These are phyloP conservation scores for Neomonachus schauinslandi DNA, from an alignment of 2,113 vertebrate genomes.

Conservation along the genomic window DNA sequence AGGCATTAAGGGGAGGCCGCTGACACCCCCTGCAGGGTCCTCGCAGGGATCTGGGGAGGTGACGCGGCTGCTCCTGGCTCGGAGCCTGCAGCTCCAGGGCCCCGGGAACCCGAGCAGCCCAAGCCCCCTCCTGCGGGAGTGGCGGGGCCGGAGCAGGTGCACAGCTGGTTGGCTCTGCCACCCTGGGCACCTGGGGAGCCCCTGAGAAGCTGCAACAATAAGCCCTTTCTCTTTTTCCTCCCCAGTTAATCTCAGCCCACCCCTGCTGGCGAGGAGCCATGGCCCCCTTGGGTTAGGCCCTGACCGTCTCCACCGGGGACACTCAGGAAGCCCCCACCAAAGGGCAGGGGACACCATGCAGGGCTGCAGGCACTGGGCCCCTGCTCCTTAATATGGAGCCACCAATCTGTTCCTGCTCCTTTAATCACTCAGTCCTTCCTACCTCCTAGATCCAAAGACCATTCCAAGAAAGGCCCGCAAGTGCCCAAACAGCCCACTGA, in stretches of 20 bases:
- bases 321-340: neutral
- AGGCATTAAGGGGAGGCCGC: neutral
- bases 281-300: neutral
- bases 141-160: neutral
- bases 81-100: neutral
- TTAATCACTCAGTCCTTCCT: neutral
- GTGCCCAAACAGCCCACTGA: accelerated
- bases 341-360: neutral
- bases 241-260: neutral
- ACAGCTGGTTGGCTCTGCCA: neutral
- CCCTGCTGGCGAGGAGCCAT: neutral
- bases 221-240: neutral
- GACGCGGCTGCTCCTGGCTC: neutral
- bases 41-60: neutral
- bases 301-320: neutral
- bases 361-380: neutral
- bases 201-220: neutral
- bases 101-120: neutral
- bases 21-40: neutral
- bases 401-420: neutral
- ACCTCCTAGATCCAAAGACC: neutral
- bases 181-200: neutral
- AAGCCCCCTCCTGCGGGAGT: neutral
- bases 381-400: neutral
- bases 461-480: accelerated